Evolutionary conservation across 2,888 invertebrate species (phyloP).

Genomic region (Aleiodes alternator): DNA sequence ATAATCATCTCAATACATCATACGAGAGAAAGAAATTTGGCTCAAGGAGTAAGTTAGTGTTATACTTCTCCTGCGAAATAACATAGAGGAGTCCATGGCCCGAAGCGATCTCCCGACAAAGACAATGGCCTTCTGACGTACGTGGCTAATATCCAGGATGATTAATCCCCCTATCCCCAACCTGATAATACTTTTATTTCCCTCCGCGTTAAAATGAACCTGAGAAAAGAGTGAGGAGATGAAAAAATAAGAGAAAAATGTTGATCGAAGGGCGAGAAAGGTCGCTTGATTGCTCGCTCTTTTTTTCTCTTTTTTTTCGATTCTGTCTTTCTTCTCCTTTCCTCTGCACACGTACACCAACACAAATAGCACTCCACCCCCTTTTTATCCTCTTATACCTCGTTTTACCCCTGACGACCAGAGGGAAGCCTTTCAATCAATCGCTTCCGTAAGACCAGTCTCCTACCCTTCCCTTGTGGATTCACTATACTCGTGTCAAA

Average conservation of each 20-base stretch:
- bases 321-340: not conserved
- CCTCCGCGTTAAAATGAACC: not conserved
- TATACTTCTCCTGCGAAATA: too few relatives aligned
- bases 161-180: constrained; percentile 19
- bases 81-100: not conserved
- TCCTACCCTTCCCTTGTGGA: not conserved
- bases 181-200: not conserved
- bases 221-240: not conserved
- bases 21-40: constrained; percentile 3
- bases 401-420: constrained; percentile 5
- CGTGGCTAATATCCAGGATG: constrained; percentile 38
- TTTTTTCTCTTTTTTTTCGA: not conserved
- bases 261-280: constrained; percentile 16
- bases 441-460: constrained; percentile 15
- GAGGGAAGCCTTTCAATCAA: constrained; percentile 10
- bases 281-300: not conserved
- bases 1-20: not conserved
- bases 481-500: not conserved
- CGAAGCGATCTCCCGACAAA: constrained; percentile 7
- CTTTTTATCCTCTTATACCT: not conserved
- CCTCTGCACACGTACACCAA: not conserved
- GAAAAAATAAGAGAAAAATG: not conserved
- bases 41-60: not conserved
- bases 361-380: not conserved
- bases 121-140: constrained; percentile 38